A percentile compares a stretch with the other conserved stretches of the same genome.
These are phyloP conservation scores for Anorthoa munda DNA, from an alignment of 2,888 invertebrate species.

Conservation along the genomic window DNA sequence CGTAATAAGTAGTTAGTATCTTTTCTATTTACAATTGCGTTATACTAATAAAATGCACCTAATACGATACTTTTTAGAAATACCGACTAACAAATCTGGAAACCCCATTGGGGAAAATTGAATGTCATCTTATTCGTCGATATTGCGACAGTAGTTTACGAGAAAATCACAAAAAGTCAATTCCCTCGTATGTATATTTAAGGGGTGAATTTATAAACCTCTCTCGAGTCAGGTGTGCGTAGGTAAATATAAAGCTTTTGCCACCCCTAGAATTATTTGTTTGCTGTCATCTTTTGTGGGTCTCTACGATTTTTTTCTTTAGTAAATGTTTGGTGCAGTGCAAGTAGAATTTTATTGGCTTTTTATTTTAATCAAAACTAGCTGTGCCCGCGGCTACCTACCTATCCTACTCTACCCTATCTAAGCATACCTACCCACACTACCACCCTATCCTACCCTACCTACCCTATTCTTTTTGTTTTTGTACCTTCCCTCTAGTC, in stretches of 20 bases:
- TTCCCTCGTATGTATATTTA: conserved; percentile 56
- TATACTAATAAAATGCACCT: background rate
- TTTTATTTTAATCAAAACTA: no score
- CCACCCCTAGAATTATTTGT: conserved; percentile 51
- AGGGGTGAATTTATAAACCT: conserved; percentile 59
- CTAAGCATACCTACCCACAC: no score
- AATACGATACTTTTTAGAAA: background rate
- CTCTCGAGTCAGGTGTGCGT: conserved; percentile 54
- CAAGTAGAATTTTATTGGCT: background rate
- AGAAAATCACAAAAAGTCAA: conserved; percentile 50
- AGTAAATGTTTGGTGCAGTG: background rate
- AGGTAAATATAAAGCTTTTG: conserved; percentile 56
- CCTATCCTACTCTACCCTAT: no score
- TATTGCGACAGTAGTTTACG: conserved; percentile 39
- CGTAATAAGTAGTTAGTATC: no score
- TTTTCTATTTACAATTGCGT: no score
- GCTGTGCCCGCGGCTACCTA: no score
- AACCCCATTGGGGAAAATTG: conserved; percentile 25
- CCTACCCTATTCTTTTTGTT: no score
- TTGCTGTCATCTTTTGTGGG: conserved; percentile 46
- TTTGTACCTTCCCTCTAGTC: no score
- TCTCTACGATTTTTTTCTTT: conserved; percentile 16
- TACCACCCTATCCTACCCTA: no score
- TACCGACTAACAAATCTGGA: background rate
- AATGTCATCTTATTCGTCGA: conserved; percentile 34